Evolutionary conservation across 2,888 invertebrate genomes (phyloP), one percentile per base, ranked within the genome.

Genomic region (Dendrolimus houi): DNA sequence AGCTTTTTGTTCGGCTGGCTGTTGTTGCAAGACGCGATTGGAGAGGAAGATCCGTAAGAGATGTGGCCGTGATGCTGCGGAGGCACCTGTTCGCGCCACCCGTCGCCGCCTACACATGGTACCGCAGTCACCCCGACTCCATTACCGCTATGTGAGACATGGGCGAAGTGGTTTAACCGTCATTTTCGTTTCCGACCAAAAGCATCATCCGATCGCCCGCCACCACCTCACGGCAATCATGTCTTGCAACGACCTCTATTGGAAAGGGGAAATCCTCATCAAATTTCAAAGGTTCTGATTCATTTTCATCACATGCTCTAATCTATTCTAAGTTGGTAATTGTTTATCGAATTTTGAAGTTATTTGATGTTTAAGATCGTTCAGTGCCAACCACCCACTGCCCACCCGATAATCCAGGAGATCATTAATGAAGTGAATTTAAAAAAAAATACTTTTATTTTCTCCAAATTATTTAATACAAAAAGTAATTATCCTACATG

Each of bases 21-120:
- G 29, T 29, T 6, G 29, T 29, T 29, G 29, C 29, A 29, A 29
- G 29, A 29, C 29, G 29, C 29, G 29, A 29, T 29, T 29, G 0
- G 6, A 29, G 3, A 29, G 29, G 29, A 3, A 6, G 29, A 29
- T 29, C 17, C 17, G 17, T 17, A n/a, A n/a, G n/a, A n/a, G 29
- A 6, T 29, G 29, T 3, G 29, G 1, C 29, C 29, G 29, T 76
- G 75, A 68, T 77, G 64, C 73, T 71, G 65, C 65, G 78, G 65
- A 67, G 69, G 58, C 66, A 76, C 55, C 69, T 74, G 64, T 72
- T 81, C 58, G 71, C 74, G 41, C 59, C 79, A 61, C 83, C 83
- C 10, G 77, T 72, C 47, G 72, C 79, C 42, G 74, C 79, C 0
- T 80, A 74, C 62, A 65, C 71, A 41, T 77, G 84, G 83, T 83